Percentiles rank a stretch among this genome's conserved stretches.
Conservation (phyloP, 2,113 vertebrate species). For the Oenanthe oenanthe region DNA sequence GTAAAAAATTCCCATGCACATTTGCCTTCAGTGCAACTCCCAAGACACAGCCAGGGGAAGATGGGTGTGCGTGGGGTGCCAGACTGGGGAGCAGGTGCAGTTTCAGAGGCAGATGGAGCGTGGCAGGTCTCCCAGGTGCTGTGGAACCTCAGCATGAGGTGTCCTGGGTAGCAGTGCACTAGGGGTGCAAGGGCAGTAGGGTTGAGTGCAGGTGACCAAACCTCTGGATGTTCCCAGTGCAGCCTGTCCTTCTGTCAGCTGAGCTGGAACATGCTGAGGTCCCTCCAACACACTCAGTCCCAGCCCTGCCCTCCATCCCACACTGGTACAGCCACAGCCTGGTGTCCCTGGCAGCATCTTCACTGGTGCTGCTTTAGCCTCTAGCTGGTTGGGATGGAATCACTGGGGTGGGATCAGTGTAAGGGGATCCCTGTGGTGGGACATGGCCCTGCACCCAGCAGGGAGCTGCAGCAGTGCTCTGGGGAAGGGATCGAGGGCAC, state of each 20-base stretch:
- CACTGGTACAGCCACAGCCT: background rate
- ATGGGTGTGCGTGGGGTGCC: background rate
- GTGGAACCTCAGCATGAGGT: background rate
- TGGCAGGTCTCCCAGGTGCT: background rate
- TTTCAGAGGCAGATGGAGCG: background rate
- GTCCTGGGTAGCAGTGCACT: rapidly evolving
- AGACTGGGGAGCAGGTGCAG: background rate
- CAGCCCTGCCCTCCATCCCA: background rate
- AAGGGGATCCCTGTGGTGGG: background rate
- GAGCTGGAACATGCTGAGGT: background rate
- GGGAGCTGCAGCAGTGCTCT: background rate
- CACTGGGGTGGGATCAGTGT: rapidly evolving
- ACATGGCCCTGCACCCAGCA: rapidly evolving
- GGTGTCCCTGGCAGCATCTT: background rate
- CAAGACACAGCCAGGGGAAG: background rate
- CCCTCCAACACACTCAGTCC: background rate
- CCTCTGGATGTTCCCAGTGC: rapidly evolving
- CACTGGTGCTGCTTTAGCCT: background rate
- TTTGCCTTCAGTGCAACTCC: background rate
- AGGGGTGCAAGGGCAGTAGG: background rate
- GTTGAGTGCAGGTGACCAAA: background rate
- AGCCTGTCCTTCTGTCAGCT: background rate
- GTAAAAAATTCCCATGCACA: rapidly evolving
- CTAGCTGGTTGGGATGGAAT: background rate
- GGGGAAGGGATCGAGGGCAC: no score